Evolutionary conservation across 1,140 invertebrate species (phyloP).

Genomic region (Tribolium madens): DNA sequence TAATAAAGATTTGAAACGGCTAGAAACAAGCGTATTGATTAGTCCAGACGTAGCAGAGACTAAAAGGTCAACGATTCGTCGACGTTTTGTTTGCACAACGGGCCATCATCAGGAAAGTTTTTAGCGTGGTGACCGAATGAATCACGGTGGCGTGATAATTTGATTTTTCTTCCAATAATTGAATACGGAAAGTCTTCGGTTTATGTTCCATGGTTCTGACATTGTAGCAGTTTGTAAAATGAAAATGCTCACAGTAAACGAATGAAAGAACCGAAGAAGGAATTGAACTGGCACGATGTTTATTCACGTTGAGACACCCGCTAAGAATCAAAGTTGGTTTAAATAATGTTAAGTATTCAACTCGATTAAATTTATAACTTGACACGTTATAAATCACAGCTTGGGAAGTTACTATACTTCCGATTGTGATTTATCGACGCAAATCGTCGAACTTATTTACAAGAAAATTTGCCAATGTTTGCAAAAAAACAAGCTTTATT

Average conservation of each 20-base stretch:
- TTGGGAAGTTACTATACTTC: background rate
- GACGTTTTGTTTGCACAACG: background rate
- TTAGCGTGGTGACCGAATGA: too few species aligned
- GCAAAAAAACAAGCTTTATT: background rate
- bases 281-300: conserved; percentile 28
- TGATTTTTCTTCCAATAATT: background rate
- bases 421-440: background rate
- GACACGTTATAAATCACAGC: background rate
- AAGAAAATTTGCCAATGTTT: background rate
- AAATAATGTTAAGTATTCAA: conserved; percentile 9
- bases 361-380: conserved; percentile 16
- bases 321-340: background rate
- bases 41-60: background rate
- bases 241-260: background rate
- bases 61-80: background rate
- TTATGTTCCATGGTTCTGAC: background rate
- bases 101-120: background rate
- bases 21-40: conserved; percentile 1
- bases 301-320: conserved; percentile 24
- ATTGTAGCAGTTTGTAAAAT: conserved; percentile 9
- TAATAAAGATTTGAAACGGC: background rate
- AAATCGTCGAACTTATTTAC: background rate
- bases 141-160: background rate
- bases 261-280: background rate
- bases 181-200: background rate